Conservation (phyloP, 1,140 invertebrate species). For the Drosophila parvula region DNA sequence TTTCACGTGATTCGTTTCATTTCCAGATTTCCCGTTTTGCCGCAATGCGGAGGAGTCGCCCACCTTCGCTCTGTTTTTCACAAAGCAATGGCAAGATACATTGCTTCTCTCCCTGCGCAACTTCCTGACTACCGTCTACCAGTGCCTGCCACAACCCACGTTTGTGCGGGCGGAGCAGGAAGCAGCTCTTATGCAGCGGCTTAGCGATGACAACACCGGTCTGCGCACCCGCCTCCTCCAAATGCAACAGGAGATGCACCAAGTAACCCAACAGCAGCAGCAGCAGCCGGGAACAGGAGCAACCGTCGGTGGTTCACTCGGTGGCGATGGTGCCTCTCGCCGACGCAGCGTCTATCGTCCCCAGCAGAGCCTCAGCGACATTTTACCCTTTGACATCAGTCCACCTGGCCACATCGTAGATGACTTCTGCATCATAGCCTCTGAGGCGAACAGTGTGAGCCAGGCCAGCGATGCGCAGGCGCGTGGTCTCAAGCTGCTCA, state of each 20-base stretch:
- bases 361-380: constrained; percentile 85
- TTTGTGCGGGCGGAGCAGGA: constrained; percentile 94
- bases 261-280: constrained; percentile 58
- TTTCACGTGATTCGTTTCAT: constrained; percentile 25
- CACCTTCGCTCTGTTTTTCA: constrained; percentile 94
- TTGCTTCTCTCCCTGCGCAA: constrained; percentile 97
- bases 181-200: constrained; percentile 89
- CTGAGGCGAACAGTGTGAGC: constrained; percentile 86
- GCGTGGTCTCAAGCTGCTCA: constrained; percentile 90
- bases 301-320: constrained; percentile 36
- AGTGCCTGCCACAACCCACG: constrained; percentile 93
- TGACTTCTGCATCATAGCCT: constrained; percentile 96
- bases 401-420: constrained; percentile 92
- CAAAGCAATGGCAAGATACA: constrained; percentile 97
- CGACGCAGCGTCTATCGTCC: constrained; percentile 85
- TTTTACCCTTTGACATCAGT: constrained; percentile 86
- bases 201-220: constrained; percentile 93
- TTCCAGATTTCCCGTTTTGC: constrained; percentile 94
- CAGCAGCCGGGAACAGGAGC: constrained; percentile 22
- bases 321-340: constrained; percentile 57
- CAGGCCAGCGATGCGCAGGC: constrained; percentile 86
- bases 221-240: constrained; percentile 86
- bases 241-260: constrained; percentile 66
- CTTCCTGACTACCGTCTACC: constrained; percentile 95
- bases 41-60: constrained; percentile 96